Evolutionary conservation across 1,140 invertebrate genomes (phyloP), one percentile per base, ranked within the genome.

Genomic region (Platyscapa corneri): DNA sequence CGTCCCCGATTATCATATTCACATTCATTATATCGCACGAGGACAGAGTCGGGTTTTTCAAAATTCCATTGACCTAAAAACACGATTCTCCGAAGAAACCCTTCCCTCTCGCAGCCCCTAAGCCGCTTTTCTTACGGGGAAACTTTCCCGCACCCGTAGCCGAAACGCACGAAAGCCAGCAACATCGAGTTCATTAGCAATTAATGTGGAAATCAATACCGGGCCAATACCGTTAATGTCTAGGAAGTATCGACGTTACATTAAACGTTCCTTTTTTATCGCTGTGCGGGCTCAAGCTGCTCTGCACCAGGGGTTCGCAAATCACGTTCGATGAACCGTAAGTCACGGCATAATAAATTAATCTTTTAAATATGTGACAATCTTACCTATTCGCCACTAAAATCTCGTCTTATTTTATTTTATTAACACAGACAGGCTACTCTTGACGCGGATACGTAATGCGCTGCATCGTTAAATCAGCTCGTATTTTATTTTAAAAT

Each of bases 61-160:
- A 78, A 84, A 79, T 84, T 78, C 65, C 27, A 1, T 37, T 72
- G 83, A 84, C 83, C 83, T 64, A 79, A 46, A 84, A 84, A 56
- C 53, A 42, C 74, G 32, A 49, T 67, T 82, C 64, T 10, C 5
- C 32, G n/a, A n/a, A 39, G 56, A 5, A 82, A 70, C 42, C 8
- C 42, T 65, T 34, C 23, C 23, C 12, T 37, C 65, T n/a, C 30
- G 12, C 32, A 56, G 3, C 30, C 18, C 65, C 72, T 82, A 72
- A 72, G 53, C 23, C 14, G 72, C 10, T 82, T n/a, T 27, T 34
- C n/a, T 16, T 18, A 53, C 37, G 1, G 23, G 37, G 8, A 70
- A n/a, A 23, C 23, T 34, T 70, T 37, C 34, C 0, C 0, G 5
- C 3, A 37, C 18, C 67, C 16, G 16, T 39, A 20, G n/a, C n/a